Evolutionary conservation across 2,888 invertebrate species (phyloP).

Genomic region (Linnaemya tessellans): DNA sequence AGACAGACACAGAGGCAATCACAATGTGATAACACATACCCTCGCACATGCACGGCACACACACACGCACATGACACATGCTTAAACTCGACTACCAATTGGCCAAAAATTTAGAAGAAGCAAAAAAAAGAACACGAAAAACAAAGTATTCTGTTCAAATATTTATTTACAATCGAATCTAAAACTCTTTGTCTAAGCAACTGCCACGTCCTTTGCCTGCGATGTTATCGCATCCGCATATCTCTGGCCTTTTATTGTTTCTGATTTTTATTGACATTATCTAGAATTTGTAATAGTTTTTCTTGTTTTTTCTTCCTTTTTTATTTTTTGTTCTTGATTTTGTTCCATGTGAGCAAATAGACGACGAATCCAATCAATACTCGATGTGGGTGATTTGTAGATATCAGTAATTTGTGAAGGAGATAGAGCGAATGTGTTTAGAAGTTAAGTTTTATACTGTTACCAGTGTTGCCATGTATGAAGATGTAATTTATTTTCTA

Average conservation of each 20-base stretch:
- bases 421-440: background rate
- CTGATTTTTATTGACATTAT: constrained; percentile 71
- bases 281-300: constrained; percentile 44
- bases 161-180: constrained; percentile 70
- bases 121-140: constrained; percentile 18
- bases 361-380: constrained; percentile 30
- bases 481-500: too few species aligned
- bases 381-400: constrained; percentile 66
- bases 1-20: background rate
- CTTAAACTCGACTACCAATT: constrained; percentile 2
- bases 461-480: background rate
- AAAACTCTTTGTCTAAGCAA: constrained; percentile 48
- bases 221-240: constrained; percentile 32
- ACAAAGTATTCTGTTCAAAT: constrained; percentile 66
- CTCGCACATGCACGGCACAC: background rate
- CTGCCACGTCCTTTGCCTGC: constrained; percentile 11
- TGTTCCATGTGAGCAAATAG: constrained; percentile 50
- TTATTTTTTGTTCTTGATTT: background rate
- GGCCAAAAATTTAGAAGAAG: background rate
- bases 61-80: too few species aligned
- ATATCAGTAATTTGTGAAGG: constrained; percentile 47
- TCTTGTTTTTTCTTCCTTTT: background rate
- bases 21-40: background rate
- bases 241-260: constrained; percentile 59
- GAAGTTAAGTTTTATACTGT: constrained; percentile 29